Percentiles rank a stretch among this genome's conserved stretches.
Evolutionary conservation across 2,113 vertebrate species (phyloP).

Genomic region (Protobothrops mucrosquamatus): DNA sequence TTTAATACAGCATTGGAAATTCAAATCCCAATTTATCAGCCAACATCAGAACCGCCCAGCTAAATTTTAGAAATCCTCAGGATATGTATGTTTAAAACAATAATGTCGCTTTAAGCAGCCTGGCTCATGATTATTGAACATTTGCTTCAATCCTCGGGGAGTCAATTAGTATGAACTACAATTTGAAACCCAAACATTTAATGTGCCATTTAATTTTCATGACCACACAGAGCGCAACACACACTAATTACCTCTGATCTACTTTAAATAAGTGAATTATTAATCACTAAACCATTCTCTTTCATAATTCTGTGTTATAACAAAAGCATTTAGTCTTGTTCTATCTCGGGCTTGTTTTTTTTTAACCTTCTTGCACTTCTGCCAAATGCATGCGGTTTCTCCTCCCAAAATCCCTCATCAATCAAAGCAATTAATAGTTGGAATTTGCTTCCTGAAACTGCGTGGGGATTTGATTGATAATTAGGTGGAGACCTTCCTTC

Average conservation of each 20-base stretch:
- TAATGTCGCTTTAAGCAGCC: conserved; percentile 15
- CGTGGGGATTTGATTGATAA: conserved; percentile 34
- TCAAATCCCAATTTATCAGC: not conserved
- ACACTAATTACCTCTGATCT: not conserved
- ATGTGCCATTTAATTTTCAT: conserved; percentile 8
- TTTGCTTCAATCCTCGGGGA: not conserved
- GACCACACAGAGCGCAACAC: not conserved
- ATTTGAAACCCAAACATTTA: conserved; percentile 18
- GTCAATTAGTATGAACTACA: not conserved
- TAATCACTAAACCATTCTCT: not conserved
- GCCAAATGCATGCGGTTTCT: conserved; percentile 9
- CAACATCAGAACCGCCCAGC: not conserved
- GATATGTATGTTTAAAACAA: not conserved
- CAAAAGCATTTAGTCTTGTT: conserved; percentile 24
- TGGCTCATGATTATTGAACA: conserved; percentile 19
- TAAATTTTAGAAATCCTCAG: not conserved
- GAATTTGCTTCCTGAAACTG: conserved; percentile 10
- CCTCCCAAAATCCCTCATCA: conserved; percentile 7
- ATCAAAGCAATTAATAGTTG: conserved; percentile 34
- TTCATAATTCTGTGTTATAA: conserved; percentile 1
- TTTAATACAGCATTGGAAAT: not conserved
- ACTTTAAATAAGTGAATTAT: conserved; percentile 34
- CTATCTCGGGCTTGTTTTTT: not conserved
- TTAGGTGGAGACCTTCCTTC: conserved; percentile 12
- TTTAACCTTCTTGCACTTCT: not conserved